A percentile compares a stretch with the other conserved stretches of the same genome.
phyloP scores from a whole-genome alignment of 2,113 vertebrate species.

The Butorides virescens region DNA sequence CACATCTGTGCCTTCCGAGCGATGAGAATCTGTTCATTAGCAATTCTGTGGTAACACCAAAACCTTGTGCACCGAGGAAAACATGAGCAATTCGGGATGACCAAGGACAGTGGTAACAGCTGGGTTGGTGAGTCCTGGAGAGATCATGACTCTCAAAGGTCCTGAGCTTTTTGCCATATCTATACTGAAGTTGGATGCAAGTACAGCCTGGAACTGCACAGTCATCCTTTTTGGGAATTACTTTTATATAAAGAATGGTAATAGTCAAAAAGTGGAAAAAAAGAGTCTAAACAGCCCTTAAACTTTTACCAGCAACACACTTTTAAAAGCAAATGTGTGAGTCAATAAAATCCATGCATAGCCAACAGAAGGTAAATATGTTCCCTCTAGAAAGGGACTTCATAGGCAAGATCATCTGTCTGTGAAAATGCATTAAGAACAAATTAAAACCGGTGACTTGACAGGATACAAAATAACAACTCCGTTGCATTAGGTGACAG shows the following conservation, averaged over 20 bases:
- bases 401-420: not conserved
- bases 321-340: not conserved
- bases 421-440: not conserved
- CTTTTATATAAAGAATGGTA: constrained; percentile 1
- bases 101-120: not conserved
- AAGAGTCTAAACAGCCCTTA: not conserved
- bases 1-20: not conserved
- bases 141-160: not conserved
- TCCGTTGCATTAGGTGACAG: not conserved
- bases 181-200: not conserved
- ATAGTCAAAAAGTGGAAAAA: not conserved
- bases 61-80: not conserved
- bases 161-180: not conserved
- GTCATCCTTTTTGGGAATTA: not conserved
- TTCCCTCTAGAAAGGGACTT: not conserved
- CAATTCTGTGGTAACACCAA: not conserved
- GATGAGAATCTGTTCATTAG: not conserved
- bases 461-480: not conserved
- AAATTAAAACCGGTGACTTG: not conserved
- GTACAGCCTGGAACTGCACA: not conserved
- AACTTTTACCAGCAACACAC: not conserved
- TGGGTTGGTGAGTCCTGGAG: not conserved
- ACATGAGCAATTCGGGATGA: not conserved
- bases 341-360: not conserved
- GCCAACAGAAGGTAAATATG: not conserved